Evolutionary conservation across 2,113 vertebrate species (phyloP), one percentile per base, ranked within the genome.

Genomic region (Psilopogon haemacephalus): DNA sequence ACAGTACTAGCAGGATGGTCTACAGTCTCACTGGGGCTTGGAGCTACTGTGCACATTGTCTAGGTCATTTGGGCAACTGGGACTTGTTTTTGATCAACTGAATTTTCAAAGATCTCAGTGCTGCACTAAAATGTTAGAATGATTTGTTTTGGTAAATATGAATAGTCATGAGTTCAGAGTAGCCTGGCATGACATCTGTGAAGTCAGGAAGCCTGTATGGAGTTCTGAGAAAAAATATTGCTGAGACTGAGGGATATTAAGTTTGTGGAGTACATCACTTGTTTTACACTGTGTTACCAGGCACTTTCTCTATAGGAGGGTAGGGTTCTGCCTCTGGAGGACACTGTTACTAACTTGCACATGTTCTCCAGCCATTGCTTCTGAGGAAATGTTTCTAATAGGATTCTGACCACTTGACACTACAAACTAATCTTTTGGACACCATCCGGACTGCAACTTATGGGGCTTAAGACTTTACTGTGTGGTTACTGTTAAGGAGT

Each of bases 271-370:
- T 40, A n/a, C 21, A 17, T 13, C 0, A 23, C 12, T 75, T n/a
- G 24, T 71, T 86, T 79, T 28, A 72, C 50, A 42, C 40, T 35
- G 4, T 8, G 33, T n/a, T 72, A 26, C 24, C 35, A 56, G 23
- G 8, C 1, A 0, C 40, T 11, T 73, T 19, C 0, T 0, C 11
- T 33, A 30, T 0, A 1, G 30, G n/a, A 64, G 9, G 23, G 23
- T 0, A 2, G 40, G 16, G 17, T 67, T 91, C 35, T 81, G 44
- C 20, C 33, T 55, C 42, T 75, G 40, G 9, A 40, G 27, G 4
- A 9, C 11, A 2, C 12, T 6, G 3, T 18, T 59, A 6, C 27
- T 68, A 20, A 20, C 27, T 33, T 75, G 33, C 8, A 20, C 33
- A n/a, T 88, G 10, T 72, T 6, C 15, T 82, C 30, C 5, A 13